A percentile compares a stretch with the other conserved stretches of the same genome.
Evolutionary conservation across 2,888 invertebrate species (phyloP).

Genomic region (Scaptomyza caliginosa): DNA sequence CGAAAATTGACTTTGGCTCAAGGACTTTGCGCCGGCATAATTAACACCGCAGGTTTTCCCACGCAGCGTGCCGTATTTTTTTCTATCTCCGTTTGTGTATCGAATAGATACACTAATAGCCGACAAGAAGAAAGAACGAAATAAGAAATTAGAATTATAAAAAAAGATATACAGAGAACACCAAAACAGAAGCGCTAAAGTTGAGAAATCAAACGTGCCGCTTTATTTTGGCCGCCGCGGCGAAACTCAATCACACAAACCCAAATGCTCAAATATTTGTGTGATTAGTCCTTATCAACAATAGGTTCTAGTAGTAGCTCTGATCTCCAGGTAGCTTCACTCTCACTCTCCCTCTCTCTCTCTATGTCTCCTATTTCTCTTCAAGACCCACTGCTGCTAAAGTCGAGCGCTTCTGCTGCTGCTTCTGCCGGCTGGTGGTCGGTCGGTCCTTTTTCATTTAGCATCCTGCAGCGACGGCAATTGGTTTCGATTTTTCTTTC

Average conservation of each 20-base stretch:
- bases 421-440: slow-evolving; percentile 49
- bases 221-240: slow-evolving; percentile 55
- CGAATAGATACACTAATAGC: slow-evolving; percentile 66
- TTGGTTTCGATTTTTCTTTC: slow-evolving; percentile 63
- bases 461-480: slow-evolving; percentile 74
- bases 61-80: slow-evolving; percentile 55
- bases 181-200: slow-evolving; percentile 82
- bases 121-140: slow-evolving; percentile 50
- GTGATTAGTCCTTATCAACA: slow-evolving; percentile 81
- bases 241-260: slow-evolving; percentile 57
- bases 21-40: slow-evolving; percentile 62
- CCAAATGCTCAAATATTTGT: slow-evolving; percentile 82
- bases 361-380: too few relatives aligned
- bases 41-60: slow-evolving; percentile 80
- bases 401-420: slow-evolving; percentile 59
- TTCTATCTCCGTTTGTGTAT: slow-evolving; percentile 36
- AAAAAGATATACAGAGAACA: slow-evolving; percentile 20
- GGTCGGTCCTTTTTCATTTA: slow-evolving; percentile 70
- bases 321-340: slow-evolving; percentile 42
- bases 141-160: slow-evolving; percentile 66
- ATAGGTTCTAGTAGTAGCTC: slow-evolving; percentile 16
- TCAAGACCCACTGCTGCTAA: slow-evolving; percentile 70
- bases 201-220: slow-evolving; percentile 67
- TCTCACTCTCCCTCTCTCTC: slow-evolving; percentile 1
- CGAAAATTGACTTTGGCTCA: slow-evolving; percentile 28